Base-by-base conservation (phyloP, 2,888 invertebrate species). In the Fragum whitleyi region DNA sequence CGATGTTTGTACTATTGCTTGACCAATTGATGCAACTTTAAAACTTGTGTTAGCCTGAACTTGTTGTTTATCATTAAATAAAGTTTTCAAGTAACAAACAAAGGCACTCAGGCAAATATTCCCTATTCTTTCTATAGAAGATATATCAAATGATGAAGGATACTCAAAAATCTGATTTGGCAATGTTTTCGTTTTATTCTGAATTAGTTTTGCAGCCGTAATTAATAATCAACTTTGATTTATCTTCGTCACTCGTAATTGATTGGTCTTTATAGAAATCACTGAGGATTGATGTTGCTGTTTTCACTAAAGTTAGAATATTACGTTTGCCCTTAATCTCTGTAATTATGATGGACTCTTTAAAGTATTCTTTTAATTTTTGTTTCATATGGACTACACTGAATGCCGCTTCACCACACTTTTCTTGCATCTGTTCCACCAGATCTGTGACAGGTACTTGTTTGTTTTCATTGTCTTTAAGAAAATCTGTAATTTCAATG, bases 151-250 rank as follows among this genome's bases (percentile, higher is more conserved):
- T 42, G 79, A n/a, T 23, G 32, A 21, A 26, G 76, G 70, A 39
- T 80, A 80, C 9, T 23, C 1, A 26, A 29, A 51, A 36, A 68
- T 67, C 1, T 11, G 51, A 11, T 9, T 23, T 6, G 19, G 11
- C 7, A 87, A 23, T 51, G 42, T n/a, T 77, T 83, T 86, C 14
- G 85, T 87, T 65, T 89, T 88, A 74, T 21, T 68, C 69, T 75
- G 81, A 9, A 88, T 86, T 14, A 89, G 70, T 53, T 86, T 81
- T 68, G 86, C 88, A 21, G 87, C 89, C n/a, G 85, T 68, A 67
- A 79, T 47, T n/a, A 5, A 88, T 79, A 14, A 88, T 59, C 26
- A 36, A 29, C 47, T 19, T 47, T 70, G 85, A 81, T 19, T 86
- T 62, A 19, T 55, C 29, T n/a, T 82, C 74, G 5, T 74, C 51